Conservation (phyloP, 2,113 vertebrate genomes). For the Baryphthengus martii region DNA sequence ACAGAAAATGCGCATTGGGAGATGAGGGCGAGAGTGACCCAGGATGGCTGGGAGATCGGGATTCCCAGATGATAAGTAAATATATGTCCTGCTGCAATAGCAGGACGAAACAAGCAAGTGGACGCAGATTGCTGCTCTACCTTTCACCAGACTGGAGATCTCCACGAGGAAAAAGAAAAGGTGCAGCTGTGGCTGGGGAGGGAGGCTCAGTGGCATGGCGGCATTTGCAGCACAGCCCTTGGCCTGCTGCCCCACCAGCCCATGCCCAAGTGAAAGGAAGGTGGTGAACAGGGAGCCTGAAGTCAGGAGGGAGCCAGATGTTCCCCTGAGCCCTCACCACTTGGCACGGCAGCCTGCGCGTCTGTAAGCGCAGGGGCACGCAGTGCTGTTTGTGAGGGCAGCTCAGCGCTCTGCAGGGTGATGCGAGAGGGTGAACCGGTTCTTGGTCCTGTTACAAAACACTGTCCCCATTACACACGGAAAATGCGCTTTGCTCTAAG, state of each 20-base stretch:
- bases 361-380: accelerated
- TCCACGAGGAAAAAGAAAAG: neutral
- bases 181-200: accelerated
- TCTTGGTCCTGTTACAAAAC: neutral
- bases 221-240: accelerated
- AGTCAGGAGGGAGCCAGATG: neutral
- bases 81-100: neutral
- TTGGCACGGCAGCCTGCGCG: accelerated
- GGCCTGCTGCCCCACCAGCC: neutral
- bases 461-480: neutral
- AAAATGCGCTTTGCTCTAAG: neutral
- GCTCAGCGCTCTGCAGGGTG: neutral
- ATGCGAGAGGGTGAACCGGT: neutral
- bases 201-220: accelerated
- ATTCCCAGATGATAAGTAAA: neutral
- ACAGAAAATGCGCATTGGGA: neutral
- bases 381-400: neutral
- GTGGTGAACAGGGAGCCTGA: neutral
- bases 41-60: neutral
- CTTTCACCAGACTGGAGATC: neutral
- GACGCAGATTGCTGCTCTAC: neutral
- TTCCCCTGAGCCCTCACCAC: neutral
- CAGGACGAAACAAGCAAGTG: neutral
- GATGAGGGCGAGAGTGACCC: accelerated
- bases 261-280: accelerated